Percentiles rank a stretch among this genome's conserved stretches.
Evolutionary conservation across 2,113 vertebrate species (phyloP).

Genomic region (Cavia porcellus): DNA sequence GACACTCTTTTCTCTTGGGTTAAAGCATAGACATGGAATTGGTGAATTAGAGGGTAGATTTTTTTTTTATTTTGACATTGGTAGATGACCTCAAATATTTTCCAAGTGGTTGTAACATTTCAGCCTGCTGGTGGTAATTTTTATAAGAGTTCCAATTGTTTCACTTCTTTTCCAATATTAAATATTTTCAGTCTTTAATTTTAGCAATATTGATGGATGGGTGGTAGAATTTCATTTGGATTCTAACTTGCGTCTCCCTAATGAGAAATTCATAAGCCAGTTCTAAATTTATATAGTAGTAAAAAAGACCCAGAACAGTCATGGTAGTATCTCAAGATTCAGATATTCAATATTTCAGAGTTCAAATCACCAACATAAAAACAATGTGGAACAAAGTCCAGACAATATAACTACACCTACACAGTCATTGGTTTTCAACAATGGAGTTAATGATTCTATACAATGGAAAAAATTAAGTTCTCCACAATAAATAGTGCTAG

Average conservation of each 20-base stretch:
- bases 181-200: background rate
- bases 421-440: background rate
- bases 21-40: background rate
- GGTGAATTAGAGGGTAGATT: background rate
- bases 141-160: background rate
- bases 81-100: background rate
- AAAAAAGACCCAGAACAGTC: background rate
- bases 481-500: background rate
- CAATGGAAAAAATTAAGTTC: background rate
- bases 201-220: background rate
- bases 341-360: background rate
- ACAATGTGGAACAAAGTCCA: background rate
- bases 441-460: background rate
- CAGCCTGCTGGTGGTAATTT: background rate
- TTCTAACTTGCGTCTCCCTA: background rate
- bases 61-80: background rate
- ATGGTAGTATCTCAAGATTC: background rate
- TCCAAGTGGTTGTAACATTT: background rate
- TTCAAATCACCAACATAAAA: background rate
- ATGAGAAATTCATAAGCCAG: background rate
- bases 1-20: background rate
- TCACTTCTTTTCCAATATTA: background rate
- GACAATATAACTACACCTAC: background rate
- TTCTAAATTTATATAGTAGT: slow-evolving; percentile 36
- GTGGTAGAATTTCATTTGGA: background rate